These are phyloP conservation scores for Melanotaenia pygmaea DNA, from an alignment of 2,797 vertebrate genomes.

Conservation along the genomic window DNA sequence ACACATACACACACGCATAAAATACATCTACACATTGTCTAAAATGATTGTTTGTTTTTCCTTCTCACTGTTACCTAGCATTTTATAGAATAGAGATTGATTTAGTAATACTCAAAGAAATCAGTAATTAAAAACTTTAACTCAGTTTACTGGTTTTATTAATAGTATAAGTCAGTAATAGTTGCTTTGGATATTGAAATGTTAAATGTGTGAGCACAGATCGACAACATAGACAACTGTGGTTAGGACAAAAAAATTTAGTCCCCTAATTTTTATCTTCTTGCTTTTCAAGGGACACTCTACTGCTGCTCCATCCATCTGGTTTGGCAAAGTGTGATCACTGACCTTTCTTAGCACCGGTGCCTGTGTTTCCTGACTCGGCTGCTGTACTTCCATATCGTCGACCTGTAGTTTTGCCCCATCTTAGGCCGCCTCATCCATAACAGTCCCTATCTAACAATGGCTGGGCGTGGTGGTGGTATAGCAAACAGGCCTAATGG, in stretches of 20 bases:
- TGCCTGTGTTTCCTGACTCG: conserved; percentile 24
- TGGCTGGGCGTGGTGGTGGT: conserved; percentile 90
- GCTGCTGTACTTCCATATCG: neutral
- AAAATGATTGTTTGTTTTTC: no score
- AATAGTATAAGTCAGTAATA: neutral
- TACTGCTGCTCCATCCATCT: neutral
- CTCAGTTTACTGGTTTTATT: neutral
- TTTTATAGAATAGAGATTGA: neutral
- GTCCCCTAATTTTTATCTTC: neutral
- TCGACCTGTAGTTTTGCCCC: conserved; percentile 14
- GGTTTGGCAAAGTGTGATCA: conserved; percentile 16
- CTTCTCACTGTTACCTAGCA: neutral
- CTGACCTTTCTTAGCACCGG: conserved; percentile 28
- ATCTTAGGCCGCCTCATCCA: conserved; percentile 25
- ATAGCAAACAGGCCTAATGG: conserved; percentile 86
- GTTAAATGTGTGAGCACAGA: neutral
- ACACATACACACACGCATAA: no score
- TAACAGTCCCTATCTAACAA: conserved; percentile 63
- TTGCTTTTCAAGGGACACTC: conserved; percentile 5
- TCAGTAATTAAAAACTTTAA: neutral
- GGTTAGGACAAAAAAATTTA: neutral
- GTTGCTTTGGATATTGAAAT: neutral
- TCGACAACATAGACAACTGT: neutral
- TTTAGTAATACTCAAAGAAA: neutral
- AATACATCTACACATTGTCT: no score